Evolutionary conservation across 92 coral and sea anemone species (phyloP).

Genomic region (Zoanthus solanderi): DNA sequence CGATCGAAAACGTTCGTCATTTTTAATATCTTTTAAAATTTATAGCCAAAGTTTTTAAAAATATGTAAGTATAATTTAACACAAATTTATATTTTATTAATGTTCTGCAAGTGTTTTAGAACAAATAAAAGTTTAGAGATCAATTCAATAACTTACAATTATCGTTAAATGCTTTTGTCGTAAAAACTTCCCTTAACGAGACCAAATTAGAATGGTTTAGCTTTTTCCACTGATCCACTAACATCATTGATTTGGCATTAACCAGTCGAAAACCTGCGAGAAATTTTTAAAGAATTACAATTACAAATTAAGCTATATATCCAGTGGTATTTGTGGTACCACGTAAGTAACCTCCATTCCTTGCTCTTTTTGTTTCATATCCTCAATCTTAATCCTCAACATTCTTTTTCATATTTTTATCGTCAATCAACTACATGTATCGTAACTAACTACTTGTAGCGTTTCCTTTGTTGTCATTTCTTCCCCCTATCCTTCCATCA

Average conservation of each 20-base stretch:
- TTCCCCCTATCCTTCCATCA: background rate
- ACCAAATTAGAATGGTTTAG: conserved; percentile 94
- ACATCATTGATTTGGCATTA: conserved; percentile 90
- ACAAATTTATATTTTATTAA: too few species aligned
- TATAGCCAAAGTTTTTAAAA: too few species aligned
- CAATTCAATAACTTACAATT: conserved; percentile 79
- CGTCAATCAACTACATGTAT: background rate
- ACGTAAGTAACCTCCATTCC: background rate
- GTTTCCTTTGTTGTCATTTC: background rate
- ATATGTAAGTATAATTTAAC: too few species aligned
- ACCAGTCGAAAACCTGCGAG: conserved; percentile 88
- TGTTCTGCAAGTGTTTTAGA: too few species aligned
- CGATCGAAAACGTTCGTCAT: too few species aligned
- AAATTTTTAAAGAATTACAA: background rate
- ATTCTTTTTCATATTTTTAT: background rate
- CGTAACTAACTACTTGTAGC: background rate
- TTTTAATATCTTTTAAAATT: too few species aligned
- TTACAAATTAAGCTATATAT: background rate
- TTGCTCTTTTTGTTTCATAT: background rate
- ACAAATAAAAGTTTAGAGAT: too few species aligned
- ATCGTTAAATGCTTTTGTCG: conserved; percentile 97
- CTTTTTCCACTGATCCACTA: conserved; percentile 98
- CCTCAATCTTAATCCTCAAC: background rate
- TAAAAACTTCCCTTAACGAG: conserved; percentile 93
- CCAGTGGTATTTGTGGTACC: background rate